Base-by-base conservation (phyloP, 2,113 vertebrate genomes). In the Cheirogaleus medius region DNA sequence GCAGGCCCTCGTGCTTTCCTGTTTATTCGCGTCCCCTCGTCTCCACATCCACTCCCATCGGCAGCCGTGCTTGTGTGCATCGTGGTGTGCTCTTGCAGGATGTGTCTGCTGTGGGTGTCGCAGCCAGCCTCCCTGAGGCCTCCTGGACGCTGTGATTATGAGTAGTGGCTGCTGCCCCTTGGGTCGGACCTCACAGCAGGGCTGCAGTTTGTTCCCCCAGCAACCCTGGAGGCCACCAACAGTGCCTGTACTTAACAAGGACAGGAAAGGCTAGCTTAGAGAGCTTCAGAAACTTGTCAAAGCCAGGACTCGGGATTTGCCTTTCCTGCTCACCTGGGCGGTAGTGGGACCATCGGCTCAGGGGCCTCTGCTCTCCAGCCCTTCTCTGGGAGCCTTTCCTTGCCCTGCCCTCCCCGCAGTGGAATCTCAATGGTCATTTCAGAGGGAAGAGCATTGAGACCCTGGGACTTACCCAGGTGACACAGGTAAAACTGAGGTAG, bases 291-390 rank as follows among this genome's bases (percentile, higher is more conserved):
- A n/a, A 32, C 83, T 6, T 1, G 21, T 42, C 11, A 54, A n/a
- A 54, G 49, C 49, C 49, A 2, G 0, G 34, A 4, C 14, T 34
- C 6, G 0, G 15, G 42, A 4, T 7, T 34, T 3, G 0, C 73
- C 15, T 60, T 58, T 54, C 64, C n/a, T 1, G 14, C 44, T 47
- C 64, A 7, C 3, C 4, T 1, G 8, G 6, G 6, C 17, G 1
- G 2, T 11, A 0, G 49, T 1, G 3, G 69, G 32, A 25, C 56
- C 80, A 32, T 10, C 14, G 20, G 73, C 73, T 8, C 10, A n/a
- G 27, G 44, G 11, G 54, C 58, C 9, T 71, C 39, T 17, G 88
- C 74, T 88, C 66, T 60, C 44, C 83, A 11, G 77, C 49, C 58
- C 44, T 8, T 54, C 49, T 49, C 27, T 3, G 37, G 17, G 42